These are phyloP conservation scores for Syngnathus floridae DNA, from an alignment of 2,113 vertebrate genomes.

Conservation along the genomic window DNA sequence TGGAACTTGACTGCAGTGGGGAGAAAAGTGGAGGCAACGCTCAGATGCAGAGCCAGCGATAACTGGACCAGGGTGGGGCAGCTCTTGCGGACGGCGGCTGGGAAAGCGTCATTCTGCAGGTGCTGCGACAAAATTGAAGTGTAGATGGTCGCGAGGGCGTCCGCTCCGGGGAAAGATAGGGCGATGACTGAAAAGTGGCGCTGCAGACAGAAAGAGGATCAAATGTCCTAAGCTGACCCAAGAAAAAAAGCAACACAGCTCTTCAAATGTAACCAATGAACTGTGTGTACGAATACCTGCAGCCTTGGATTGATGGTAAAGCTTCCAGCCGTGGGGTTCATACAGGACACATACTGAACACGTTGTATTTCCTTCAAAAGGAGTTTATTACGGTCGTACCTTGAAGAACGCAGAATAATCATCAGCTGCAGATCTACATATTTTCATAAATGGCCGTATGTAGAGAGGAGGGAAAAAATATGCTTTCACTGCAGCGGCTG, in stretches of 20 bases:
- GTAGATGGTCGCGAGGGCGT: slow-evolving; percentile 86
- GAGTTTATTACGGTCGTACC: slow-evolving; percentile 91
- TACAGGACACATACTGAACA: slow-evolving; percentile 91
- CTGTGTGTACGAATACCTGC: slow-evolving; percentile 73
- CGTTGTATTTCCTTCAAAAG: slow-evolving; percentile 85
- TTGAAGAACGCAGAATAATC: slow-evolving; percentile 49
- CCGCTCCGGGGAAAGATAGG: slow-evolving; percentile 80
- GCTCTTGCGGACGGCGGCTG: slow-evolving; percentile 69
- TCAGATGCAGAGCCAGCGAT: slow-evolving; percentile 79
- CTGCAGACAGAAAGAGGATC: slow-evolving; percentile 52
- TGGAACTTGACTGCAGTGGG: slow-evolving; percentile 94
- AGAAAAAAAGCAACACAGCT: background rate
- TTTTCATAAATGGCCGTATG: too few species aligned
- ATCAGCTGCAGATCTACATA: slow-evolving; percentile 10
- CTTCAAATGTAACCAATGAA: background rate
- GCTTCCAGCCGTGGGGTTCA: slow-evolving; percentile 91
- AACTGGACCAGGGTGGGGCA: slow-evolving; percentile 73
- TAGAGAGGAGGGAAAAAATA: background rate
- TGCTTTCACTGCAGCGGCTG: background rate
- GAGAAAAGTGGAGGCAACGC: slow-evolving; percentile 78
- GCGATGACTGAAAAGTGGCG: slow-evolving; percentile 90
- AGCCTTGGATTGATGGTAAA: slow-evolving; percentile 95
- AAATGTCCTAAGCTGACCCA: too few species aligned
- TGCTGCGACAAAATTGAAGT: slow-evolving; percentile 83
- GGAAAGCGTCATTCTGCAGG: slow-evolving; percentile 71